Evolutionary conservation across 2,888 invertebrate species (phyloP).

Genomic region (Meiosimyza decipiens): DNA sequence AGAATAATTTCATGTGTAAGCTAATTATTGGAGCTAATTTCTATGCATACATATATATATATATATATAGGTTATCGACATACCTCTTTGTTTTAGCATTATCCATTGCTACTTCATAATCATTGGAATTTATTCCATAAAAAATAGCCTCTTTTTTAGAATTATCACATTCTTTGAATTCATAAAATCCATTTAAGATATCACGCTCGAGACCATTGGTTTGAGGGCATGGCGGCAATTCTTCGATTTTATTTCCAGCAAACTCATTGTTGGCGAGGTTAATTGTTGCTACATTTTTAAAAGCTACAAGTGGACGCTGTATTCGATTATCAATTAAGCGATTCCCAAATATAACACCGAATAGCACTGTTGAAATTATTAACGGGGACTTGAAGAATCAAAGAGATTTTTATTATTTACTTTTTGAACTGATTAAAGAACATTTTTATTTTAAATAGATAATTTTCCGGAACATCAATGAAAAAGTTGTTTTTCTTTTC

Average conservation of each 20-base stretch:
- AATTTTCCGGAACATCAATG: too few relatives aligned
- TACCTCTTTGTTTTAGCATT: neutral
- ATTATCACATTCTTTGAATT: neutral
- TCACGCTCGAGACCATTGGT: neutral
- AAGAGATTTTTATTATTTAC: neutral
- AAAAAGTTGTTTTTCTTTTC: too few relatives aligned
- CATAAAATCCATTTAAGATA: neutral
- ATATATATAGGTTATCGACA: too few relatives aligned
- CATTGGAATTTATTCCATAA: neutral
- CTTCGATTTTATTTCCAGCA: neutral
- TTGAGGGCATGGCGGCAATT: neutral
- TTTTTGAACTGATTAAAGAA: too few relatives aligned
- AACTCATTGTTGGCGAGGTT: neutral
- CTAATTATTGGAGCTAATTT: neutral
- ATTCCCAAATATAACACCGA: conserved; percentile 44
- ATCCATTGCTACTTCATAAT: neutral
- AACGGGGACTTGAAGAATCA: conserved; percentile 39
- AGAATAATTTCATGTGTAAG: neutral
- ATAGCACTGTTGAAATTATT: conserved; percentile 42
- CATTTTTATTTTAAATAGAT: too few relatives aligned
- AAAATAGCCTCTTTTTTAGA: neutral
- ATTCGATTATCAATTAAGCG: conserved; percentile 44
- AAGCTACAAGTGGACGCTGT: conserved; percentile 15
- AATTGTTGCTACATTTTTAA: neutral
- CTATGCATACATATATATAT: too few relatives aligned